Evolutionary conservation across 2,797 vertebrate genomes (phyloP).

Genomic region (Synaphobranchus kaupii): DNA sequence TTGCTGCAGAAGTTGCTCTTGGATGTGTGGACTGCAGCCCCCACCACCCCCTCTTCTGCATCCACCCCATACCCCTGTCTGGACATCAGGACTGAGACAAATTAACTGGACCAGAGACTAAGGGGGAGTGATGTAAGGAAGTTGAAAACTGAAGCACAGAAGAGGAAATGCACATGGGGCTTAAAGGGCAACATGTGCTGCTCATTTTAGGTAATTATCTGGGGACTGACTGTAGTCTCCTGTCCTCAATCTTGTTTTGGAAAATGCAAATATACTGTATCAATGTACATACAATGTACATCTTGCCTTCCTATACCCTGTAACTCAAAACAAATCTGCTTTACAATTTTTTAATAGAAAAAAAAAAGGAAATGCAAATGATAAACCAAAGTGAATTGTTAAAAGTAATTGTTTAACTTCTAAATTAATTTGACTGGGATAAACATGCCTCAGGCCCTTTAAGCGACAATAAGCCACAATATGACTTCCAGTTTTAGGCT

Average conservation of each 20-base stretch:
- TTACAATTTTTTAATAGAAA: no score
- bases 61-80: no score
- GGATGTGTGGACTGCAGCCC: no score
- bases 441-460: no score
- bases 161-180: background rate
- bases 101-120: no score
- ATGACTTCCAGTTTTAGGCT: background rate
- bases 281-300: background rate
- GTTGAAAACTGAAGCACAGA: background rate
- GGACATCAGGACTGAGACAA: no score
- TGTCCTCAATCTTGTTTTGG: background rate
- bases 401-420: no score
- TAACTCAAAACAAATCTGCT: background rate
- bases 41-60: no score
- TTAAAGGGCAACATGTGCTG: background rate
- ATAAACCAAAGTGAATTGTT: no score
- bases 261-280: background rate
- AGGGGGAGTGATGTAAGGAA: background rate
- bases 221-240: background rate
- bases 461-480: background rate
- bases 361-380: no score
- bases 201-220: background rate
- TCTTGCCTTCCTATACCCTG: background rate
- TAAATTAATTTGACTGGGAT: no score
- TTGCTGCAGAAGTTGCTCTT: no score